These are phyloP conservation scores for Bedellia somnulentella DNA, from an alignment of 2,888 invertebrate genomes.

Conservation along the genomic window DNA sequence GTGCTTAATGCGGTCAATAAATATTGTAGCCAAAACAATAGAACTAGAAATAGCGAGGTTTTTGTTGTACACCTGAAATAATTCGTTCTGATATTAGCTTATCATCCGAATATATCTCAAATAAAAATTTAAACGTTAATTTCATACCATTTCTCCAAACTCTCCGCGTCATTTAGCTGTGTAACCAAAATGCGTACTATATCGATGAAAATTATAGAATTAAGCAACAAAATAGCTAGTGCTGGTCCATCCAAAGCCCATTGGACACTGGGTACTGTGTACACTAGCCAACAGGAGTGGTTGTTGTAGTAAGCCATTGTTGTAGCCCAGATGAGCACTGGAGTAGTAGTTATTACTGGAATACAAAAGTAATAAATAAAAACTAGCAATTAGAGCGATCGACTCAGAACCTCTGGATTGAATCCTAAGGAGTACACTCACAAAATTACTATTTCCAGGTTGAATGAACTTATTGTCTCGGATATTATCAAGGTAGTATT, in stretches of 20 bases:
- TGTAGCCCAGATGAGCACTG: slow-evolving; percentile 58
- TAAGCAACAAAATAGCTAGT: slow-evolving; percentile 57
- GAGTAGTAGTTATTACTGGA: slow-evolving; percentile 42
- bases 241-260: slow-evolving; percentile 66
- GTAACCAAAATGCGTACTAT: slow-evolving; percentile 66
- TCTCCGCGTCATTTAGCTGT: slow-evolving; percentile 60
- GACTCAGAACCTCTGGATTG: too few relatives aligned
- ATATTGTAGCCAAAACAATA: slow-evolving; percentile 71
- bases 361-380: slow-evolving; percentile 1
- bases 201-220: slow-evolving; percentile 63
- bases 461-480: too few relatives aligned
- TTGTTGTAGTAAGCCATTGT: slow-evolving; percentile 50
- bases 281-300: slow-evolving; percentile 65
- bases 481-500: too few relatives aligned
- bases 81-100: too few relatives aligned
- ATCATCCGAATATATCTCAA: too few relatives aligned
- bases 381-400: too few relatives aligned
- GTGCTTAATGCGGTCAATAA: slow-evolving; percentile 62
- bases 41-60: slow-evolving; percentile 68
- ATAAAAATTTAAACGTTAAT: too few relatives aligned
- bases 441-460: too few relatives aligned
- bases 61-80: slow-evolving; percentile 61
- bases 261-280: slow-evolving; percentile 53
- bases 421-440: too few relatives aligned
- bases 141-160: slow-evolving; percentile 47